phyloP scores from a whole-genome alignment of 2,797 vertebrate species.

The Parambassis ranga region DNA sequence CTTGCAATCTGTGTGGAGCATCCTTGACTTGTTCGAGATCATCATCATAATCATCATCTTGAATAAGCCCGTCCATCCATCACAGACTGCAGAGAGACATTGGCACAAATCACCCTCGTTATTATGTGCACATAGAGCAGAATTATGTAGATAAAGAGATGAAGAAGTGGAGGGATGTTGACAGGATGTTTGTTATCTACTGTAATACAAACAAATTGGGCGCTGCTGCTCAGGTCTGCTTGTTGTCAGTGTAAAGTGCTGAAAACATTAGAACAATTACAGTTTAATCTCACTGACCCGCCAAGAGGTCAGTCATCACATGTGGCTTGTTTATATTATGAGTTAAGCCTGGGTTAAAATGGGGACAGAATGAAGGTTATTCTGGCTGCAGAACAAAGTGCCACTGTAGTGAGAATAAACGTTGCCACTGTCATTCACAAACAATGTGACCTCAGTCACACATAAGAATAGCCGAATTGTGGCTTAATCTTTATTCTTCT shows the following conservation, averaged over 20 bases:
- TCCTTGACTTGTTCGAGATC: constrained; percentile 1
- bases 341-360: neutral
- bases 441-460: no score
- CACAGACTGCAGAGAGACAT: neutral
- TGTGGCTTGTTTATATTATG: no score
- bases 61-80: constrained; percentile 25
- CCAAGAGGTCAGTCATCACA: neutral
- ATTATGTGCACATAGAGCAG: neutral
- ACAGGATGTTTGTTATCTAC: neutral
- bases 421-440: neutral
- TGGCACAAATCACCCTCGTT: neutral
- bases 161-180: neutral
- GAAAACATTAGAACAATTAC: neutral
- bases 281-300: neutral
- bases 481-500: no score
- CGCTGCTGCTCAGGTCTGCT: neutral
- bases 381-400: neutral
- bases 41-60: constrained; percentile 12
- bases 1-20: neutral
- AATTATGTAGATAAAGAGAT: constrained; percentile 1
- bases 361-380: neutral
- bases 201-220: neutral
- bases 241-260: neutral
- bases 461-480: no score
- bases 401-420: neutral